phyloP scores from a whole-genome alignment of 35 echinoderm and acorn worm genomes.

The Apostichopus japonicus region DNA sequence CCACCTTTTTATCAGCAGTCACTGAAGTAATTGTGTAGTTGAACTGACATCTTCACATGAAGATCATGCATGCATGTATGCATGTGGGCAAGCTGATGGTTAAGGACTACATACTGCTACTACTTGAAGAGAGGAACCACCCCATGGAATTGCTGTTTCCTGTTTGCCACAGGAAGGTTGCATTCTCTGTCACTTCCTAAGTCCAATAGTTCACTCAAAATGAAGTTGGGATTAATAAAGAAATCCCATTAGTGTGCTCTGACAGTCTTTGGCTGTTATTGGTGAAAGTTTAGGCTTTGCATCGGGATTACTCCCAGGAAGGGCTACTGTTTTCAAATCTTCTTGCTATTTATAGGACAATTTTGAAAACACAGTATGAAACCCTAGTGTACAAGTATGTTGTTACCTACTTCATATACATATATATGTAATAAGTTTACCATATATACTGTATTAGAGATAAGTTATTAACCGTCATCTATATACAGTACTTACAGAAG shows the following conservation, averaged over 20 bases:
- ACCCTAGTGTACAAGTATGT: too few relatives aligned
- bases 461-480: too few relatives aligned
- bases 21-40: background rate
- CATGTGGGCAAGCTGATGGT: background rate
- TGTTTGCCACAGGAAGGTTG: conserved; percentile 38
- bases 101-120: conserved; percentile 28
- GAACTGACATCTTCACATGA: conserved; percentile 8
- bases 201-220: conserved; percentile 9
- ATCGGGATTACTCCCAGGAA: too few relatives aligned
- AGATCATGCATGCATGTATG: background rate
- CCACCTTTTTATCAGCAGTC: background rate
- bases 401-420: too few relatives aligned
- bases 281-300: background rate
- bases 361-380: too few relatives aligned
- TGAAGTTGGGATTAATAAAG: conserved; percentile 19
- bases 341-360: too few relatives aligned
- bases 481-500: too few relatives aligned
- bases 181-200: conserved; percentile 33
- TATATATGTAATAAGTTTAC: too few relatives aligned
- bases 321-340: too few relatives aligned
- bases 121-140: conserved; percentile 32
- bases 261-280: background rate
- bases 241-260: conserved; percentile 2
- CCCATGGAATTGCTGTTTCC: conserved; percentile 43
- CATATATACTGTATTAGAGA: too few relatives aligned